These are phyloP conservation scores for Nycticorax nycticorax DNA, from an alignment of 2,113 vertebrate species.

Conservation along the genomic window DNA sequence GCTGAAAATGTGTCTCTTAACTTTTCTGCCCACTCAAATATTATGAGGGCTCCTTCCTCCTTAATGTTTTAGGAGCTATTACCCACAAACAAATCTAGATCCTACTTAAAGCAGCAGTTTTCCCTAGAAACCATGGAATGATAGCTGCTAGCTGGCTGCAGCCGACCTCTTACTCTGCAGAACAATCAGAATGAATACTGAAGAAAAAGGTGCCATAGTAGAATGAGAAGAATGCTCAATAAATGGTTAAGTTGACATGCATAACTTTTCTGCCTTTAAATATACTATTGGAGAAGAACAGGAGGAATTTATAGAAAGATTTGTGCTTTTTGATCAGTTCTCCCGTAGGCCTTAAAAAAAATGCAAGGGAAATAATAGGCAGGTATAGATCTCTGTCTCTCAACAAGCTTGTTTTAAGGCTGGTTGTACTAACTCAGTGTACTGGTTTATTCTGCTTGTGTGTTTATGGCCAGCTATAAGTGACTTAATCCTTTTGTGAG, in stretches of 20 bases:
- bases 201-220: not conserved
- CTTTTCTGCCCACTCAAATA: not conserved
- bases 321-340: not conserved
- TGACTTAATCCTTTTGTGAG: not conserved
- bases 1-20: not conserved
- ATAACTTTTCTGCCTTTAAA: not conserved
- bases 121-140: fast-evolving
- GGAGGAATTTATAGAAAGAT: not conserved
- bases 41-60: not conserved
- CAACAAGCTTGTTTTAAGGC: not conserved
- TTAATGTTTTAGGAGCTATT: not conserved
- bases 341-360: not conserved
- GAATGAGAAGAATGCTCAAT: not conserved
- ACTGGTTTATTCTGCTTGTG: not conserved
- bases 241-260: not conserved
- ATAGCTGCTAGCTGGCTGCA: not conserved
- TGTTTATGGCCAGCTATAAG: not conserved
- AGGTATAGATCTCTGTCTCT: not conserved
- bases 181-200: not conserved
- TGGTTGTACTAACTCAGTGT: not conserved
- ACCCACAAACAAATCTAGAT: not conserved
- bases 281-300: not conserved
- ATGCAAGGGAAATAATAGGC: not conserved
- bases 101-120: not conserved
- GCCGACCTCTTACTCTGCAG: not conserved